Base-by-base conservation (phyloP, 1,140 invertebrate genomes). In the Cotesia vestalis region DNA sequence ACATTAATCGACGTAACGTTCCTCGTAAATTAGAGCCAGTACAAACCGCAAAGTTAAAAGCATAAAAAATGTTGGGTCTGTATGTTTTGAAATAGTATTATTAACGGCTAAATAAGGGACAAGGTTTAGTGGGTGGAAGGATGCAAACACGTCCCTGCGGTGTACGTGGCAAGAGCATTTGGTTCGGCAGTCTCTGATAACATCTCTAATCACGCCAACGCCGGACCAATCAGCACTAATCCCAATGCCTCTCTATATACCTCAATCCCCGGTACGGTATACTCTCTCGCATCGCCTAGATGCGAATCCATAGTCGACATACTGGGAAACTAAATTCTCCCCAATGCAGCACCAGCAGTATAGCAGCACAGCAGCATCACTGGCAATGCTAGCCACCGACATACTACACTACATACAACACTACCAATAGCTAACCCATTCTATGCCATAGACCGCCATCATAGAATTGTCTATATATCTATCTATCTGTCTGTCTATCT, bases 181-280 rank as follows among this genome's bases (percentile, higher is more conserved):
- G 78, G 80, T 83, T 80, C 80, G 80, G 78, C 80, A 76, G 69
- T 66, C 63, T 74, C 84, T 83, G 82, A 84, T 84, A 85, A 85
- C 84, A 85, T 85, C 83, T 84, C 84, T 85, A 85, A 85, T 85
- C 84, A 85, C 83, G 82, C 79, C 81, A 83, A 80, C 79, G 82
- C 81, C 81, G 83, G 82, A 84, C 83, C 84, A 85, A 85, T 85
- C 84, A 84, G 81, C 81, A 82, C 81, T 85, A 85, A 85, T 85
- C 84, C 84, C 79, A 78, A 80, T 51, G 66, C 66, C 66, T 67
- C 79, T 81, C 81, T 80, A 73, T 80, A 81, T 81, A 80, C 81
- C 75, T 80, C 77, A 69, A 69, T 69, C 70, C 35, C 64, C 70
- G 78, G 77, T 81, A 80, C 80, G 75, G 27, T 46, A 46, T 46